Conservation (phyloP, 2,797 vertebrate genomes). For the Coluber constrictor region DNA sequence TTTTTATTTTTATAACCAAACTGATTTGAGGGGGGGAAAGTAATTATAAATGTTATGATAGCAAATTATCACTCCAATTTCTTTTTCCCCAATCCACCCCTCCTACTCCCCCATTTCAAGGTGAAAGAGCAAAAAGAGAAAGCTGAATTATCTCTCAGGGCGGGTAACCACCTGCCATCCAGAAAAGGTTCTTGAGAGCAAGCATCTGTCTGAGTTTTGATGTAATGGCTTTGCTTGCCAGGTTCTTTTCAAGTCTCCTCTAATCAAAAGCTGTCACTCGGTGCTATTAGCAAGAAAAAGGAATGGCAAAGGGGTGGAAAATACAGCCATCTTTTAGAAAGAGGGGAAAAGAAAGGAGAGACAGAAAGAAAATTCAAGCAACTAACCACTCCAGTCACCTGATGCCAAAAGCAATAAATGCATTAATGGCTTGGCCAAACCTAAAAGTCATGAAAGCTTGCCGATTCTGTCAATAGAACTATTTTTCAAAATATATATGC, state of each 20-base stretch:
- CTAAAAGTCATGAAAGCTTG: constrained; percentile 47
- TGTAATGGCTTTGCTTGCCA: constrained; percentile 50
- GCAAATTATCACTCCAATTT: constrained; percentile 38
- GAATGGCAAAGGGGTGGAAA: constrained; percentile 57
- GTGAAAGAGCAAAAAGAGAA: constrained; percentile 46
- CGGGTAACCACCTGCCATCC: constrained; percentile 35
- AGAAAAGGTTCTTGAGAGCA: constrained; percentile 46
- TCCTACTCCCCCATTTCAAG: constrained; percentile 26
- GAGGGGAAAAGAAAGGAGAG: background rate
- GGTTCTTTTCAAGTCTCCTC: constrained; percentile 69
- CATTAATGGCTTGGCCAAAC: constrained; percentile 57
- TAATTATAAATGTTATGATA: constrained; percentile 7
- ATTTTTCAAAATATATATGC: constrained; percentile 56
- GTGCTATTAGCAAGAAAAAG: constrained; percentile 58
- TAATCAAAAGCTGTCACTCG: constrained; percentile 63
- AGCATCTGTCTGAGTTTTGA: constrained; percentile 52
- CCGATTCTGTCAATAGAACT: constrained; percentile 50
- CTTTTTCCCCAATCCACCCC: constrained; percentile 7
- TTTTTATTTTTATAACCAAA: constrained; percentile 35
- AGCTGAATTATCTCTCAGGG: constrained; percentile 51
- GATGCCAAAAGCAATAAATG: constrained; percentile 61
- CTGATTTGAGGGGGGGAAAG: constrained; percentile 9
- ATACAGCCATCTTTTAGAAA: constrained; percentile 38
- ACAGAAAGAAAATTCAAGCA: constrained; percentile 13
- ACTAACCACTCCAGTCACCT: constrained; percentile 37